Percentiles rank a stretch among this genome's conserved stretches.
Conservation (phyloP, 2,113 vertebrate species). For the Dicrurus megarhynchus region DNA sequence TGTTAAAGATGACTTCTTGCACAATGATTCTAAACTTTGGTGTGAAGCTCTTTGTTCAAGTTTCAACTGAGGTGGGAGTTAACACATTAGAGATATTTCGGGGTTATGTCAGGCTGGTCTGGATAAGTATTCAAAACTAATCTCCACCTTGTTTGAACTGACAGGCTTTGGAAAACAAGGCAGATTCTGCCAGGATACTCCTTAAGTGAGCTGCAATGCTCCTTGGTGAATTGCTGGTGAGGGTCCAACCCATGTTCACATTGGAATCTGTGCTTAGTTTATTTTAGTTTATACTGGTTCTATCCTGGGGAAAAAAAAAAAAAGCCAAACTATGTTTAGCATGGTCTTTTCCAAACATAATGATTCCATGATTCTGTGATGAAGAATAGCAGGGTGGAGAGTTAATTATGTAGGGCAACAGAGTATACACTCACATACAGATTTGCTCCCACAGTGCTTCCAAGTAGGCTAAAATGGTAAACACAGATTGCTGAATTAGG, state of each 20-base stretch:
- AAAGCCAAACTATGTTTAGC: neutral
- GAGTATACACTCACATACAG: neutral
- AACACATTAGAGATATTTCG: neutral
- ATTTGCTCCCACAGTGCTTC: neutral
- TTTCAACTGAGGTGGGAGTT: neutral
- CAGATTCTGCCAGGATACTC: neutral
- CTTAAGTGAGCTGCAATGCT: neutral
- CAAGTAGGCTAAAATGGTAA: neutral
- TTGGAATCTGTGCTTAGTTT: neutral
- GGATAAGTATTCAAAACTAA: neutral
- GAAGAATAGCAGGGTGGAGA: neutral
- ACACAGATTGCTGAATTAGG: neutral
- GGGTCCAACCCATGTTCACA: neutral
- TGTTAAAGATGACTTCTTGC: neutral
- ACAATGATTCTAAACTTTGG: neutral
- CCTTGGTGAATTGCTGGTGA: neutral
- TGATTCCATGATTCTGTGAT: neutral
- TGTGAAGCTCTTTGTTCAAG: neutral
- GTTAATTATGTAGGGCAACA: neutral
- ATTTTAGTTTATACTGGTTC: neutral
- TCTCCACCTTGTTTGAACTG: neutral
- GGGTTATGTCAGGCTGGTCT: neutral
- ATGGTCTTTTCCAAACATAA: neutral
- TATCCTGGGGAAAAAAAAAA: neutral
- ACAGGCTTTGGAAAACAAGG: neutral